Evolutionary conservation across 2,888 invertebrate genomes (phyloP).

Genomic region (Aquatica leii): DNA sequence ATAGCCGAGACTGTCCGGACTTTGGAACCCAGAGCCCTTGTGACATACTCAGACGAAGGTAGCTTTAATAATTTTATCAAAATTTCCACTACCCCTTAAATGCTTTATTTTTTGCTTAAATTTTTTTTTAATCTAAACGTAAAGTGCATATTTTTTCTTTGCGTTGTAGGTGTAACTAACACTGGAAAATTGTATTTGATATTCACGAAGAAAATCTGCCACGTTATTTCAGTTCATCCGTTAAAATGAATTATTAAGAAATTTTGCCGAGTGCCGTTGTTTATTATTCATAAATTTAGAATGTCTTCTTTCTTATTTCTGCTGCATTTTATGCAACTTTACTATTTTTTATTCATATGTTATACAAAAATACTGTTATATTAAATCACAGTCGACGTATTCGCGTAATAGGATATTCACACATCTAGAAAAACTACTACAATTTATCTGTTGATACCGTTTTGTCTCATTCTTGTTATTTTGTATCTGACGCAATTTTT

Average conservation of each 20-base stretch:
- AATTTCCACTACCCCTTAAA: constrained; percentile 5
- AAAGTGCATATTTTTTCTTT: constrained; percentile 12
- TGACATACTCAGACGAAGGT: constrained; percentile 4
- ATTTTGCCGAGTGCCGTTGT: constrained; percentile 30
- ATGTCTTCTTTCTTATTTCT: constrained; percentile 26
- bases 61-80: constrained; percentile 11
- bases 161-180: constrained; percentile 19
- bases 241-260: constrained; percentile 40
- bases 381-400: no score
- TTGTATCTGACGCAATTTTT: no score
- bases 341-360: neutral
- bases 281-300: constrained; percentile 38
- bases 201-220: constrained; percentile 32
- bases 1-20: constrained; percentile 36
- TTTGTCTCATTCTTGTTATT: no score
- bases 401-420: no score
- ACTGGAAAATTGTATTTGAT: constrained; percentile 32
- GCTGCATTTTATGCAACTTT: constrained; percentile 32
- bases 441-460: no score
- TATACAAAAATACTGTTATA: neutral
- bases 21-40: constrained; percentile 18
- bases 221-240: constrained; percentile 37
- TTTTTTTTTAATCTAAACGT: neutral
- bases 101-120: neutral
- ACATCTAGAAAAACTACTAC: no score